Percentiles rank a stretch among this genome's conserved stretches.
Evolutionary conservation across 2,888 invertebrate genomes (phyloP).

Genomic region (Epicampocera succincta): DNA sequence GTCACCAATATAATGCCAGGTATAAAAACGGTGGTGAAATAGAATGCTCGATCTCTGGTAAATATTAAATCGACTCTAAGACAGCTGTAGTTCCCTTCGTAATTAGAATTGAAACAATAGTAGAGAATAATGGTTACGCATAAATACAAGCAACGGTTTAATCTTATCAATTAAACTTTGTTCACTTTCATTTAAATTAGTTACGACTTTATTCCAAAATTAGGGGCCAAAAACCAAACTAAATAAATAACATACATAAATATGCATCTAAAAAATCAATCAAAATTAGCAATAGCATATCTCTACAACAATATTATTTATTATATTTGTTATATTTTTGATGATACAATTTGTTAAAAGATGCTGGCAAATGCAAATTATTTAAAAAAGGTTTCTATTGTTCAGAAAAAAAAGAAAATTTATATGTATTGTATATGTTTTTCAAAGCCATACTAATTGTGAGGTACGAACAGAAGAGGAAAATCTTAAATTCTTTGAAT

Average conservation of each 20-base stretch:
- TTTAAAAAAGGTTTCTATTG: background rate
- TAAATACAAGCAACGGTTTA: slow-evolving; percentile 21
- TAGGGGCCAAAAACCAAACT: slow-evolving; percentile 34
- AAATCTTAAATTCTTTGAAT: slow-evolving; percentile 19
- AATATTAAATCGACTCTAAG: slow-evolving; percentile 96
- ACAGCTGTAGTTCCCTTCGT: slow-evolving; percentile 96
- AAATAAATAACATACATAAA: slow-evolving; percentile 28
- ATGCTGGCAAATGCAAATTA: slow-evolving; percentile 14
- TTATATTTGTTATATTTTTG: background rate
- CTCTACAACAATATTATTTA: background rate
- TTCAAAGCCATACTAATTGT: slow-evolving; percentile 29
- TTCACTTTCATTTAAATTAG: slow-evolving; percentile 3
- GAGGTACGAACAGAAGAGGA: slow-evolving; percentile 8
- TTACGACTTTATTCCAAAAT: slow-evolving; percentile 6
- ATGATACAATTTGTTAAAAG: background rate
- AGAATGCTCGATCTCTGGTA: slow-evolving; percentile 97
- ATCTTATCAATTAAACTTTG: slow-evolving; percentile 25
- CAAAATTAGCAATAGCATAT: slow-evolving; percentile 11
- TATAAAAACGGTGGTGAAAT: slow-evolving; percentile 98
- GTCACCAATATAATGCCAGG: slow-evolving; percentile 98
- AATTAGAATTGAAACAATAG: slow-evolving; percentile 65
- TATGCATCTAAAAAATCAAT: slow-evolving; percentile 28
- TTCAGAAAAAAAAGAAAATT: background rate
- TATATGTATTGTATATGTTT: background rate
- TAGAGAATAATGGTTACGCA: slow-evolving; percentile 54